phyloP scores from a whole-genome alignment of 1,140 invertebrate species.

The Arion vulgaris region DNA sequence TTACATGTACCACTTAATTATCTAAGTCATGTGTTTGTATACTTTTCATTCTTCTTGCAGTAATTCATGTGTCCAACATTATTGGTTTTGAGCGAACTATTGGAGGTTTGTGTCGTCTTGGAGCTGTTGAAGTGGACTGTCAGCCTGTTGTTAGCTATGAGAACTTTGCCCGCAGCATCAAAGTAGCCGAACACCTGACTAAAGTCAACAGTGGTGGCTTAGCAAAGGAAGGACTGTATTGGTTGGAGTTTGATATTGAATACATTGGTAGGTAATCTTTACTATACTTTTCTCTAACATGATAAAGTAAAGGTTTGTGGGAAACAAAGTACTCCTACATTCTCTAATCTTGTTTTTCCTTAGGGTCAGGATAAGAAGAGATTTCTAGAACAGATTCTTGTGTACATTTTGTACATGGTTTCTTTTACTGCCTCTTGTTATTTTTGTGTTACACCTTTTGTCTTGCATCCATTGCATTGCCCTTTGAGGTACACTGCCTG shows the following conservation, averaged over 20 bases:
- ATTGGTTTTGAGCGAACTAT: slow-evolving; percentile 56
- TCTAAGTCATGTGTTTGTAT: no score
- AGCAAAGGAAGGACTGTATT: slow-evolving; percentile 50
- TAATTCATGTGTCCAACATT: slow-evolving; percentile 55
- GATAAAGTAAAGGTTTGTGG: no score
- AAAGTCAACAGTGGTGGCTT: slow-evolving; percentile 29
- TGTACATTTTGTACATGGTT: no score
- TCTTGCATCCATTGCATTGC: no score
- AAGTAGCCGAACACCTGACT: slow-evolving; percentile 36
- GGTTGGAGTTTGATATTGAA: slow-evolving; percentile 52
- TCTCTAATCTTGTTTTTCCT: not conserved
- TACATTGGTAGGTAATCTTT: slow-evolving; percentile 46
- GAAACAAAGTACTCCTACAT: not conserved
- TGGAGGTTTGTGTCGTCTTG: slow-evolving; percentile 52
- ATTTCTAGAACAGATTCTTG: no score
- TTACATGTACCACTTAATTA: no score
- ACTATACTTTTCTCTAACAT: not conserved
- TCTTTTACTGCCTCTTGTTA: no score
- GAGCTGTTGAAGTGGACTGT: slow-evolving; percentile 49
- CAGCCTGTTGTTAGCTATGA: slow-evolving; percentile 50
- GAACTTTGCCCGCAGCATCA: slow-evolving; percentile 48
- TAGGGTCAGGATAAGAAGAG: no score
- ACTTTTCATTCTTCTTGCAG: slow-evolving; percentile 42
- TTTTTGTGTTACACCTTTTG: no score
- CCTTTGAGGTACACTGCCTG: no score